Base-by-base conservation (phyloP, 2,888 invertebrate species). In the Diaprepes abbreviatus region DNA sequence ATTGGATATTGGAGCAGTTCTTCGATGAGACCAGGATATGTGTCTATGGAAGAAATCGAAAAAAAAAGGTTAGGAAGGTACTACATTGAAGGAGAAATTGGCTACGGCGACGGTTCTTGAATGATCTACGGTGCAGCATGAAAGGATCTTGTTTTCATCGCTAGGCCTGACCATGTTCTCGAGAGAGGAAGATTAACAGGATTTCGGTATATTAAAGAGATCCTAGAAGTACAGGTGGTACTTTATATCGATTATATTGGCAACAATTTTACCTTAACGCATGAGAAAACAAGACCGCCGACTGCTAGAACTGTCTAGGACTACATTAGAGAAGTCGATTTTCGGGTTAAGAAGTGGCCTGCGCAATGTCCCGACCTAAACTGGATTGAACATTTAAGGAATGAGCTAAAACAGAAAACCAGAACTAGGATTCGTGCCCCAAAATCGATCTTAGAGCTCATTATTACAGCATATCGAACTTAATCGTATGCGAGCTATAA, bases 271-370 rank as follows among this genome's bases (percentile, higher is more conserved):
- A 67, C 9, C 12, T 48, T 48, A 17, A 66, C 60, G 60, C 50
- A 60, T 52, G 55, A 70, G 48, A 70, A 70, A 67, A 63, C 63
- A 17, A 70, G 63, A 57, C 62, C 58, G 55, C 63, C 62, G 43
- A 52, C 66, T 38, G 60, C 66, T 54, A 71, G 59, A 69, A 65
- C 59, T 69, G 67, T 73, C 60, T 58, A 63, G 71, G 73, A 62
- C 52, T 57, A 65, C 59, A 66, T 63, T 60, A 7, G 33, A 16
- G 33, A 58, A 58, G 59, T 60, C 36, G 57, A 57, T 59, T 59
- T 59, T 35, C 28, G 52, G 60, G 24, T 60, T 50, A 48, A 48
- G 66, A 1, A 33, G 9, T 33, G 33, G 10, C 33, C 33, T 5
- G 2, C 69, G 31, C 12, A 19, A 24, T 33, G 35, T 38, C 54